phyloP scores from a whole-genome alignment of 2,888 invertebrate genomes.

The Napeogenes inachia region DNA sequence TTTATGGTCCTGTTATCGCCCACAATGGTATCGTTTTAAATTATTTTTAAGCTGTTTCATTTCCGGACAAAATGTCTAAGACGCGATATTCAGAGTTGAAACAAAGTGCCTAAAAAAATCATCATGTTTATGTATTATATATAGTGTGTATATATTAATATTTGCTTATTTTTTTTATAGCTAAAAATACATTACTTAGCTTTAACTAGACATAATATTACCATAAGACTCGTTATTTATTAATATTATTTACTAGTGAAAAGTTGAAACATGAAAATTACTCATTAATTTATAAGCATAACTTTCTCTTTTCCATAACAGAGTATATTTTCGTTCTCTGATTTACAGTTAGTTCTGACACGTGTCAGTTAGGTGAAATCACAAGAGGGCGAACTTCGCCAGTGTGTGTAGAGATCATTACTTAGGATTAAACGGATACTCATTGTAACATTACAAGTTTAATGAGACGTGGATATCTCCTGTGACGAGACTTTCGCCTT shows the following conservation, averaged over 20 bases:
- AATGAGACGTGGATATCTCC: constrained; percentile 2
- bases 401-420: constrained; percentile 11
- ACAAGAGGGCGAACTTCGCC: constrained; percentile 15
- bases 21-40: constrained; percentile 56
- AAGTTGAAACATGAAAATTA: too few species aligned
- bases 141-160: too few species aligned
- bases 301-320: not conserved
- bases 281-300: not conserved
- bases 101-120: not conserved
- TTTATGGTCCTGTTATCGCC: constrained; percentile 64
- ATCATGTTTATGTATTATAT: not conserved
- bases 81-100: constrained; percentile 2
- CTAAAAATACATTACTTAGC: not conserved
- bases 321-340: constrained; percentile 1
- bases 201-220: not conserved
- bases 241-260: not conserved
- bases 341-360: constrained; percentile 16
- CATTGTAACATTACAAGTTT: constrained; percentile 7
- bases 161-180: not conserved
- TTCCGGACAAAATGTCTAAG: constrained; percentile 47
- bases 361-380: constrained; percentile 20
- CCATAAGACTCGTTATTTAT: not conserved
- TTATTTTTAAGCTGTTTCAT: constrained; percentile 64
- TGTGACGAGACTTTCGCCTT: not conserved
- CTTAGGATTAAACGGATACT: constrained; percentile 13